phyloP scores from a whole-genome alignment of 2,888 invertebrate species.

The Oscheius myriophilus region DNA sequence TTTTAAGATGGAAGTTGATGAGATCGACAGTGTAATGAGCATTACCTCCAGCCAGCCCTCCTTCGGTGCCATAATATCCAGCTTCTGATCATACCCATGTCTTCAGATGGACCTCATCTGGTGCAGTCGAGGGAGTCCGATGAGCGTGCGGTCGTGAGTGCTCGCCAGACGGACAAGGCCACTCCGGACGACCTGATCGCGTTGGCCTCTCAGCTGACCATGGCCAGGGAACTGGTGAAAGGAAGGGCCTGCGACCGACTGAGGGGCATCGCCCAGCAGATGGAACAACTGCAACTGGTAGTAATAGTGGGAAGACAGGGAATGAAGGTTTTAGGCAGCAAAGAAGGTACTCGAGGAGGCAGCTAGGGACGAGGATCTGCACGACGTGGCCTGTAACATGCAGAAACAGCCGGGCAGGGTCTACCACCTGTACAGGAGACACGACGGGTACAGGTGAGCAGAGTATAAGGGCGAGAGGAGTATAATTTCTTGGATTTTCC shows the following conservation, averaged over 20 bases:
- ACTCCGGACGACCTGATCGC: constrained; percentile 47
- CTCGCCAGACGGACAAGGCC: constrained; percentile 44
- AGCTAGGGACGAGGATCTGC: constrained; percentile 76
- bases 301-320: constrained; percentile 3
- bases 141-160: constrained; percentile 37
- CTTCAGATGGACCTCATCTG: constrained; percentile 40
- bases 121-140: constrained; percentile 39
- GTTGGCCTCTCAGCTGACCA: constrained; percentile 44
- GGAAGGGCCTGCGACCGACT: constrained; percentile 70
- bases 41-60: too few species aligned
- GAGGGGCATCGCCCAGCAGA: constrained; percentile 80
- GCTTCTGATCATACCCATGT: neutral
- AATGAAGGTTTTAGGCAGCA: constrained; percentile 55
- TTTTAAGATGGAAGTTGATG: too few species aligned
- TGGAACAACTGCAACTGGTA: constrained; percentile 77
- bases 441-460: constrained; percentile 77
- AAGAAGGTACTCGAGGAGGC: constrained; percentile 74
- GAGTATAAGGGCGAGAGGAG: neutral
- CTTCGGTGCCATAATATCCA: too few species aligned
- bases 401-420: constrained; percentile 80
- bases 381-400: constrained; percentile 82
- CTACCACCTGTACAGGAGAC: constrained; percentile 80
- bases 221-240: constrained; percentile 49
- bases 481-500: too few species aligned
- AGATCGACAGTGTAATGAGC: too few species aligned